Conservation (phyloP, 2,888 invertebrate genomes). For the Pantelozetes paolii region DNA sequence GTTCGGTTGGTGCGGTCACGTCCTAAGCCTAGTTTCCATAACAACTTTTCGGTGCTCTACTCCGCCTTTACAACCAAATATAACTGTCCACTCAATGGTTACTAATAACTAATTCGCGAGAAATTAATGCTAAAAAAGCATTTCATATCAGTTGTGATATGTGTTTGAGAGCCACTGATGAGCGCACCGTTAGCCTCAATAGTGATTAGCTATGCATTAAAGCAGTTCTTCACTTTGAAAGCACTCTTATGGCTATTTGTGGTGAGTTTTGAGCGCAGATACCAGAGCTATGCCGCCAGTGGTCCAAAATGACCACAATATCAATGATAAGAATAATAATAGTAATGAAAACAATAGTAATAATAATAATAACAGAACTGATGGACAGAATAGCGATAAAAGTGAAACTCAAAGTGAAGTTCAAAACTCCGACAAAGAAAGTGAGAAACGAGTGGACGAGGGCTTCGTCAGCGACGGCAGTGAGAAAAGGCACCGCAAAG, state of each 20-base stretch:
- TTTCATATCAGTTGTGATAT: constrained; percentile 27
- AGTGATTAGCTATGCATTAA: neutral
- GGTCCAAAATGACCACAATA: neutral
- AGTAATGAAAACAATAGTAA: constrained; percentile 37
- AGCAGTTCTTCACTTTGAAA: neutral
- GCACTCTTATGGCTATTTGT: neutral
- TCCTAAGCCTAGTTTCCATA: constrained; percentile 15
- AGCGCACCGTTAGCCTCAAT: neutral
- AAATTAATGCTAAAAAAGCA: constrained; percentile 3
- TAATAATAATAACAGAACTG: neutral
- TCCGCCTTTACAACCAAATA: constrained; percentile 11
- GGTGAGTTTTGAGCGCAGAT: neutral
- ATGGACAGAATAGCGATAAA: constrained; percentile 33
- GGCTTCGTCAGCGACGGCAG: constrained; percentile 32
- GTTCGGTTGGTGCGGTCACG: constrained; percentile 23
- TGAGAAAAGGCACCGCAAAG: constrained; percentile 4
- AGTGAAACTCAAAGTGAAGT: neutral
- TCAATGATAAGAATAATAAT: neutral
- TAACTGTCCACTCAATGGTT: constrained; percentile 33
- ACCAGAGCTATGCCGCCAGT: neutral
- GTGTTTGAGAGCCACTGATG: neutral
- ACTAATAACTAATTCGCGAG: constrained; percentile 8
- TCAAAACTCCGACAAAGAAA: neutral
- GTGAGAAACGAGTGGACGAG: neutral
- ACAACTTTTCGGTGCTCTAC: constrained; percentile 13